Conservation (phyloP, 2,888 invertebrate species). For the Eupeodes luniger region DNA sequence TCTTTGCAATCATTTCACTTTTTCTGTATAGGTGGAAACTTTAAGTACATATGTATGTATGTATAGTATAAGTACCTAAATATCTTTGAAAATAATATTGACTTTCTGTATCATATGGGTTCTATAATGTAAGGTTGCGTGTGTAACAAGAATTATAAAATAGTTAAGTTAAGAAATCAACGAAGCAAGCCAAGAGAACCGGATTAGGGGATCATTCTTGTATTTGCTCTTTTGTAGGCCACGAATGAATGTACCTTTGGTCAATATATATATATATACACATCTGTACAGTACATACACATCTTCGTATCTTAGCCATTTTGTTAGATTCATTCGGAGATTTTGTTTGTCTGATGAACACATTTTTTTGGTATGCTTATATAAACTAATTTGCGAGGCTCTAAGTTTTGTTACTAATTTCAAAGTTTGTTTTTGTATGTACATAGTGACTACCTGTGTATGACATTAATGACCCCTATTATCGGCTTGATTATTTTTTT, state of each 20-base stretch:
- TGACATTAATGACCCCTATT: too few relatives aligned
- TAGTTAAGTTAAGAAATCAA: constrained; percentile 2
- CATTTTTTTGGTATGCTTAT: too few relatives aligned
- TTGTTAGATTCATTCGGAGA: too few relatives aligned
- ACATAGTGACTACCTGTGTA: too few relatives aligned
- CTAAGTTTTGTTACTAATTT: too few relatives aligned
- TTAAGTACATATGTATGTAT: background rate
- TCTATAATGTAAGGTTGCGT: background rate
- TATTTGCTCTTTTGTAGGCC: background rate
- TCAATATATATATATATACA: background rate
- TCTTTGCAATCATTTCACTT: constrained; percentile 18
- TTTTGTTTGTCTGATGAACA: too few relatives aligned
- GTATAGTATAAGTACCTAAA: background rate
- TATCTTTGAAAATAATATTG: background rate
- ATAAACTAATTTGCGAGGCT: too few relatives aligned
- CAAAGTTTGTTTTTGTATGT: too few relatives aligned
- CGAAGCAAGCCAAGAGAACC: constrained; percentile 30
- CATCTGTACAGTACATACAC: too few relatives aligned
- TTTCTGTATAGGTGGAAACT: background rate
- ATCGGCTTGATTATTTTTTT: too few relatives aligned
- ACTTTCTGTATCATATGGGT: background rate
- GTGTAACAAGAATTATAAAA: background rate
- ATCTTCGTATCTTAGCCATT: too few relatives aligned
- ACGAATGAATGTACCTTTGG: background rate
- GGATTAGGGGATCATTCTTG: constrained; percentile 29